phyloP scores from a whole-genome alignment of 2,113 vertebrate species.

The Eubucco bourcierii region DNA sequence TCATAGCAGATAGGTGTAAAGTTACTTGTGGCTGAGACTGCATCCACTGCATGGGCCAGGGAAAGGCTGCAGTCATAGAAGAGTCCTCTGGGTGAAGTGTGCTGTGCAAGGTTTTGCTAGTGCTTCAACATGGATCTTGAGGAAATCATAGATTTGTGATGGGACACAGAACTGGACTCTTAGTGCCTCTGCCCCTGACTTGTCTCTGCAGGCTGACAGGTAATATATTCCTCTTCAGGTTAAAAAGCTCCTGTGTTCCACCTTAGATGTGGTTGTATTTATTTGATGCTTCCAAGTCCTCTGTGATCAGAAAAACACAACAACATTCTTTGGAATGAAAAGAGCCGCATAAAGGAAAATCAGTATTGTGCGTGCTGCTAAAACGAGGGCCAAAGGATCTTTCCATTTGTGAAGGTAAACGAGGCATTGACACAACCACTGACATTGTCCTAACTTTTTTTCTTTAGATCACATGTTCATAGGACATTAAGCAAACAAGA shows the following conservation, averaged over 20 bases:
- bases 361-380: neutral
- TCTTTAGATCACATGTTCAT: neutral
- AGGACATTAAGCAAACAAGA: neutral
- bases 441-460: neutral
- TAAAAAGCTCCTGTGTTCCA: neutral
- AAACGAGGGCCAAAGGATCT: neutral
- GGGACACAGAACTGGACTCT: fast-evolving
- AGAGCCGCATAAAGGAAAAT: neutral
- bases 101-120: fast-evolving
- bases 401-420: neutral
- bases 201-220: neutral
- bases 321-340: neutral
- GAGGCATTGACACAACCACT: neutral
- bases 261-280: neutral
- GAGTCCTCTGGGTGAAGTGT: neutral
- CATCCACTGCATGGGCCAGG: neutral
- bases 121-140: neutral
- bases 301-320: neutral
- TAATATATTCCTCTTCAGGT: neutral
- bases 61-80: neutral
- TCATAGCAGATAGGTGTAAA: neutral
- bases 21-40: neutral
- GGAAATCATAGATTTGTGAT: neutral
- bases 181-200: neutral
- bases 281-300: neutral